Evolutionary conservation across 2,888 invertebrate species (phyloP).

Genomic region (Ormyrus thymus): DNA sequence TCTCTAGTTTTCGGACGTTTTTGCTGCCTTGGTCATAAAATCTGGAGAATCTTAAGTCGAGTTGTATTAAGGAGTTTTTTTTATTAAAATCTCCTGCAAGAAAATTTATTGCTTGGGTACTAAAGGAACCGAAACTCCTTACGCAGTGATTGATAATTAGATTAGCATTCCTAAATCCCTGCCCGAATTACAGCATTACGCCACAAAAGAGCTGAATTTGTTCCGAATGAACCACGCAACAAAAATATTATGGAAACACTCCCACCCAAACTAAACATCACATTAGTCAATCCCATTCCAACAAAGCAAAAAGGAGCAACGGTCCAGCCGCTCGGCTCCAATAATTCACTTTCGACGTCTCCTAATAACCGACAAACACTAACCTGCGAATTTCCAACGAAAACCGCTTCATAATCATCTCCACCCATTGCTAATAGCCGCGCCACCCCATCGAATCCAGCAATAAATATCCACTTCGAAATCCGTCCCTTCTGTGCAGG

Average conservation of each 20-base stretch:
- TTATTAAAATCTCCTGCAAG: too few relatives aligned
- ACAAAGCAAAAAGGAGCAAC: not conserved
- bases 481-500: conserved; percentile 31
- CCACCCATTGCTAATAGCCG: conserved; percentile 34
- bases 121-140: too few relatives aligned
- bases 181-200: too few relatives aligned
- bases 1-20: not conserved
- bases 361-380: conserved; percentile 19
- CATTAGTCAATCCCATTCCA: not conserved
- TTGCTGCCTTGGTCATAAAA: too few relatives aligned
- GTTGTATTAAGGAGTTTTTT: too few relatives aligned
- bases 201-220: too few relatives aligned
- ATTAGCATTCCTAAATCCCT: too few relatives aligned
- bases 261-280: conserved; percentile 3
- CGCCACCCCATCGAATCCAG: not conserved
- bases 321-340: not conserved
- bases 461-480: conserved; percentile 10
- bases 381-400: conserved; percentile 13
- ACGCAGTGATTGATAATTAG: too few relatives aligned
- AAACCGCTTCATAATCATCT: conserved; percentile 16
- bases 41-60: too few relatives aligned
- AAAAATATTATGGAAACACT: not conserved
- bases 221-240: too few relatives aligned
- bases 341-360: conserved; percentile 29
- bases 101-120: too few relatives aligned